Evolutionary conservation across 1,140 invertebrate species (phyloP), one percentile per base, ranked within the genome.

Genomic region (Ceratina calcarata): DNA sequence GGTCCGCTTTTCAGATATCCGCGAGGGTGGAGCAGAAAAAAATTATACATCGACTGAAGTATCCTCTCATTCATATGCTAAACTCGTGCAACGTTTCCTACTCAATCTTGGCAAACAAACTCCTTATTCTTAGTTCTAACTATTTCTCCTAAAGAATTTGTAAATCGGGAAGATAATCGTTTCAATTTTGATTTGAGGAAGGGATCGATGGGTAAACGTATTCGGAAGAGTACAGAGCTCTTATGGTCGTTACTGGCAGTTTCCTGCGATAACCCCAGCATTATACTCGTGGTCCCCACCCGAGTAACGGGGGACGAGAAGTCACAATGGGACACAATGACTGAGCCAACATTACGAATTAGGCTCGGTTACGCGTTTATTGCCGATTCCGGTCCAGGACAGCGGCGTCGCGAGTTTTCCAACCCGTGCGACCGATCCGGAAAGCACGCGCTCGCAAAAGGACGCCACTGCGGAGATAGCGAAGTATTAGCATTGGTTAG

Each of bases 401-500:
- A 86, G 67, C 75, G 89, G 89, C 85, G 88, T 89, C 87, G 84
- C 61, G 66, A 13, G 51, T 81, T 78, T 71, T 53, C 55, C 22
- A 37, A n/a, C 16, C 32, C 37, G 58, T 53, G 13, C 27, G n/a
- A 49, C 22, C 51, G 61, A 51, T 3, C 55, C 27, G 49, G 22
- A 70, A 82, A 45, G 24, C 24, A 22, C 22, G 16, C 13, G 45
- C 2, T 84, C 86, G 77, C 66, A 45, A 66, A 74, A 86, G 82
- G 86, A 89, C 91, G 91, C 91, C 90, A 88, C 87, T 91, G 91
- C 87, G 83, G 89, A 89, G 89, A 91, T 89, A 45, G 86, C 90
- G 91, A 91, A 90, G 90, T 93, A 92, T 93, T 93, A 93, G 92
- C 92, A 93, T 93, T 93, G 92, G 92, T 93, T 93, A 93, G 92